Conservation (phyloP, 2,888 invertebrate genomes). For the Andrena trimmerana region DNA sequence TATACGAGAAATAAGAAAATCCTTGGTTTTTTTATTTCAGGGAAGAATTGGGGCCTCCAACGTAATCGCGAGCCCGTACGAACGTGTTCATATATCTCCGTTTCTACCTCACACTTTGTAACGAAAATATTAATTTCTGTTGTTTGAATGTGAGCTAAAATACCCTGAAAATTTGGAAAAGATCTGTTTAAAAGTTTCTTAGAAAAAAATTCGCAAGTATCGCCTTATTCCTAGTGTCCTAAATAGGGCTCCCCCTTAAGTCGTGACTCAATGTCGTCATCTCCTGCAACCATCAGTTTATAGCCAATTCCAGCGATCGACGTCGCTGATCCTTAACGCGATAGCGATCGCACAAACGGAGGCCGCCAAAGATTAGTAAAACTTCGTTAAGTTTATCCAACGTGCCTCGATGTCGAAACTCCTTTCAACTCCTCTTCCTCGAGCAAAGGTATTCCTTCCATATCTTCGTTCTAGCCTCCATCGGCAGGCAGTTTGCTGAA, state of each 20-base stretch:
- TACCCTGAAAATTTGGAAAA: too few relatives aligned
- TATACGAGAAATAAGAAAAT: too few relatives aligned
- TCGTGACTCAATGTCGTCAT: slow-evolving; percentile 21
- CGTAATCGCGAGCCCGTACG: too few relatives aligned
- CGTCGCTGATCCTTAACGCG: background rate
- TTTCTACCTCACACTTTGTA: too few relatives aligned
- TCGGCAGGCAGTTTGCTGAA: background rate
- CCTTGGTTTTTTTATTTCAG: too few relatives aligned
- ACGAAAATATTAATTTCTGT: too few relatives aligned
- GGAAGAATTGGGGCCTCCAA: too few relatives aligned
- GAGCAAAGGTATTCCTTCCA: background rate
- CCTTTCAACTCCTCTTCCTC: background rate
- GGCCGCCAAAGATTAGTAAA: background rate
- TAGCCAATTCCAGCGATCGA: slow-evolving; percentile 19
- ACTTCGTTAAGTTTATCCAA: background rate
- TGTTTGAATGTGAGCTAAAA: too few relatives aligned
- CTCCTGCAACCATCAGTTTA: slow-evolving; percentile 16
- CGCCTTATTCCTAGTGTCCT: too few relatives aligned
- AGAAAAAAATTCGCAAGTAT: too few relatives aligned
- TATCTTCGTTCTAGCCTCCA: background rate
- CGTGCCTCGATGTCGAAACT: background rate
- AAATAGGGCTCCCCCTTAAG: background rate
- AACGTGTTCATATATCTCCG: too few relatives aligned
- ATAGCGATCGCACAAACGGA: slow-evolving; percentile 1
- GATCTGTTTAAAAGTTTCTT: too few relatives aligned